Conservation (phyloP, 2,888 invertebrate genomes). For the Tinea semifulvella region DNA sequence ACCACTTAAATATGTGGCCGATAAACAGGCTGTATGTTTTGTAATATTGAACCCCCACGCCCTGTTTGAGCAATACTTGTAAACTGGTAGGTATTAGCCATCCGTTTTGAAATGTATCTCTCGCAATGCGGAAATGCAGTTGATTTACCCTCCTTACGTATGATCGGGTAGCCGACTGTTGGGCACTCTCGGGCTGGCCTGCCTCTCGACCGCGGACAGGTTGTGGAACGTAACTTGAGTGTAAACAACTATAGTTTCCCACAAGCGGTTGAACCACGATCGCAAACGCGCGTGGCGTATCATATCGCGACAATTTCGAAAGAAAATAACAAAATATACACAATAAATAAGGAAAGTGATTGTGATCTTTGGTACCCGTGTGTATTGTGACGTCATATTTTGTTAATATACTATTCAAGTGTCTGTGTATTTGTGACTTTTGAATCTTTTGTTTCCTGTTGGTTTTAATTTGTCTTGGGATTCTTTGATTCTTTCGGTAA, state of each 20-base stretch:
- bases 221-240: background rate
- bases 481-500: slow-evolving; percentile 28
- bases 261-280: slow-evolving; percentile 56
- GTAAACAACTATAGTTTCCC: slow-evolving; percentile 22
- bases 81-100: slow-evolving; percentile 19
- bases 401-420: slow-evolving; percentile 28
- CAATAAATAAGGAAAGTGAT: slow-evolving; percentile 15
- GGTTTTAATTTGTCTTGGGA: slow-evolving; percentile 22
- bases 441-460: slow-evolving; percentile 23
- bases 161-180: slow-evolving; percentile 34
- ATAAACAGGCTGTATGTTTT: background rate
- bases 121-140: slow-evolving; percentile 41
- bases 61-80: slow-evolving; percentile 11
- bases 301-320: slow-evolving; percentile 20
- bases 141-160: slow-evolving; percentile 35
- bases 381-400: slow-evolving; percentile 30
- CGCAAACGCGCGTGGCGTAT: slow-evolving; percentile 49
- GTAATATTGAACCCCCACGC: slow-evolving; percentile 7
- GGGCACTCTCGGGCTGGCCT: background rate
- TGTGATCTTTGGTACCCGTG: slow-evolving; percentile 17
- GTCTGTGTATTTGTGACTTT: slow-evolving; percentile 40
- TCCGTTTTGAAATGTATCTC: slow-evolving; percentile 37
- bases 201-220: background rate
- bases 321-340: slow-evolving; percentile 17
- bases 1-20: background rate